phyloP scores from a whole-genome alignment of 2,888 invertebrate genomes.

The Tethea ocularis region DNA sequence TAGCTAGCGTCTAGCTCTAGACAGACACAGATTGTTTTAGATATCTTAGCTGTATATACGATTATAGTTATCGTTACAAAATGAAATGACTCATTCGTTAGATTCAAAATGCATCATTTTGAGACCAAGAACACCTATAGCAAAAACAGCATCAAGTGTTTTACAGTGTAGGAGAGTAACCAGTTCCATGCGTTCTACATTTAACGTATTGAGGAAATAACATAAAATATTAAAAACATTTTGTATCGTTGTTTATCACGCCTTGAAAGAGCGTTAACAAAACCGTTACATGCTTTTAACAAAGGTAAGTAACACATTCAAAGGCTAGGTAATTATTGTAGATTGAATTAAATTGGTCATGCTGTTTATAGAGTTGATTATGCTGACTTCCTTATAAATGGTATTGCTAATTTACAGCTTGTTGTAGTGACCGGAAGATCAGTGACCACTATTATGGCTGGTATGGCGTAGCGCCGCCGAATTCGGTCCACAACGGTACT shows the following conservation, averaged over 20 bases:
- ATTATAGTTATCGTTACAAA: no score
- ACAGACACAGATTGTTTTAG: neutral
- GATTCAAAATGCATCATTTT: neutral
- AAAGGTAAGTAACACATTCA: neutral
- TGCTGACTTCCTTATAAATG: slow-evolving; percentile 15
- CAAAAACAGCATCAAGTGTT: neutral
- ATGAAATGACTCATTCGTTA: neutral
- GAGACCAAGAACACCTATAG: neutral
- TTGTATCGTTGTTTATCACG: neutral
- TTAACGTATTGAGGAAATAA: neutral
- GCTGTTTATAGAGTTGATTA: slow-evolving; percentile 8
- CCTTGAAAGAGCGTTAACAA: neutral
- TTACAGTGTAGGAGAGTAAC: neutral
- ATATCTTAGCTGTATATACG: no score
- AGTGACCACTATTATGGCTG: slow-evolving; percentile 56
- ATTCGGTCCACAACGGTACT: slow-evolving; percentile 77
- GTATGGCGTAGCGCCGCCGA: slow-evolving; percentile 42
- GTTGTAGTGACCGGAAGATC: slow-evolving; percentile 70
- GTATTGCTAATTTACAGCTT: slow-evolving; percentile 19
- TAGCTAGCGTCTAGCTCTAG: no score
- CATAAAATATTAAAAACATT: neutral
- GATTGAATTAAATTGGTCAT: slow-evolving; percentile 5
- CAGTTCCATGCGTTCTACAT: slow-evolving; percentile 1
- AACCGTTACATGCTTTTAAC: neutral
- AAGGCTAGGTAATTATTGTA: slow-evolving; percentile 1